These are phyloP conservation scores for Uropetala carovei DNA, from an alignment of 2,888 invertebrate species.

Conservation along the genomic window DNA sequence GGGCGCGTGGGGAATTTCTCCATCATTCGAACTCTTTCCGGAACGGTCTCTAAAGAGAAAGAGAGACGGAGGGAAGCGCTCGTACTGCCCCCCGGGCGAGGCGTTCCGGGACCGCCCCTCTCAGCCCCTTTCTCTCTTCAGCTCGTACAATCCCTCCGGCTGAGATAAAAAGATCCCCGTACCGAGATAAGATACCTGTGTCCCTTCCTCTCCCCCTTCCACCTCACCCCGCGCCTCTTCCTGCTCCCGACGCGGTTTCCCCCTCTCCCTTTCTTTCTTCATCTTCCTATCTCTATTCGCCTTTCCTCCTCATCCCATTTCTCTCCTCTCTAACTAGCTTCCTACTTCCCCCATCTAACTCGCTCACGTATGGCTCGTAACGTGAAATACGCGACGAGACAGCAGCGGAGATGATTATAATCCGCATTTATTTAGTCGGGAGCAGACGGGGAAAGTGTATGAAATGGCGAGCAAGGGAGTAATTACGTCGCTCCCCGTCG, in stretches of 20 bases:
- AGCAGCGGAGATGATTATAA: not conserved
- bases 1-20: not conserved
- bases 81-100: constrained; percentile 13
- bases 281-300: not conserved
- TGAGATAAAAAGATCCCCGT: constrained; percentile 15
- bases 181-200: not conserved
- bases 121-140: not conserved
- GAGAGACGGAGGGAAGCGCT: not conserved
- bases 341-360: not conserved
- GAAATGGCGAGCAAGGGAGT: not conserved
- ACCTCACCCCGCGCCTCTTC: not conserved
- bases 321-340: not conserved
- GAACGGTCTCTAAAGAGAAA: not conserved
- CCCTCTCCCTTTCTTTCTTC: not conserved
- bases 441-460: not conserved
- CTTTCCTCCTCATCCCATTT: not conserved
- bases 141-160: not conserved
- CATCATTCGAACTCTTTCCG: constrained; percentile 18
- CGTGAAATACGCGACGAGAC: not conserved
- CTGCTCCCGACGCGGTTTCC: no score
- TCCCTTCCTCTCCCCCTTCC: not conserved
- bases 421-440: not conserved
- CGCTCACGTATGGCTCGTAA: not conserved
- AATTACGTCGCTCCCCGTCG: not conserved
- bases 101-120: not conserved